A percentile compares a stretch with the other conserved stretches of the same genome.
phyloP scores from a whole-genome alignment of 64 coral and sea anemone species.

The Montipora capricornis region DNA sequence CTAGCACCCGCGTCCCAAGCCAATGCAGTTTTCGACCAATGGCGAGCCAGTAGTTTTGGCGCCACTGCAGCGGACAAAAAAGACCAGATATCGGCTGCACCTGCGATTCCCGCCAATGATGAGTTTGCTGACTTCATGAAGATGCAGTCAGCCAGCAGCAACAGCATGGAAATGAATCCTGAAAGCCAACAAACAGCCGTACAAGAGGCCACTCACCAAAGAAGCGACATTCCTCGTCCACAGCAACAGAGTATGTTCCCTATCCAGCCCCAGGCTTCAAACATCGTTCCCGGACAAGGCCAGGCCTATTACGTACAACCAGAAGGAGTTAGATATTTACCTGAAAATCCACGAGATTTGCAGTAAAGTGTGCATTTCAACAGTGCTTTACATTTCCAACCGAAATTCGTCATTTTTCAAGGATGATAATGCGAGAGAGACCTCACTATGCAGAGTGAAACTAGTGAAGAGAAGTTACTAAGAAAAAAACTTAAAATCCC shows the following conservation, averaged over 20 bases:
- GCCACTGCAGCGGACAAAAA: conserved; percentile 41
- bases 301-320: conserved; percentile 59
- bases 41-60: conserved; percentile 48
- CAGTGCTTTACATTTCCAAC: not conserved
- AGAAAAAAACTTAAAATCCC: too few species aligned
- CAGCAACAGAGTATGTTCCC: conserved; percentile 26
- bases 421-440: not conserved
- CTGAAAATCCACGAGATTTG: conserved; percentile 56
- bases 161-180: not conserved
- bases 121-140: conserved; percentile 73
- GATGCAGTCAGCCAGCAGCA: conserved; percentile 51
- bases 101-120: conserved; percentile 7
- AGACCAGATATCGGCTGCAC: conserved; percentile 42
- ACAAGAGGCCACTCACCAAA: conserved; percentile 55
- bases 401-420: not conserved
- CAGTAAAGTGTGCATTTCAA: not conserved
- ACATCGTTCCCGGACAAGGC: conserved; percentile 15
- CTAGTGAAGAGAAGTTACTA: not conserved
- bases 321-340: conserved; percentile 51
- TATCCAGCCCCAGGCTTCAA: conserved; percentile 5
- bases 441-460: not conserved
- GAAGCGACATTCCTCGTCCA: conserved; percentile 66
- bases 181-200: conserved; percentile 16
- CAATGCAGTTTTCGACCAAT: conserved; percentile 51
- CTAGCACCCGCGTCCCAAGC: conserved; percentile 14